phyloP scores from a whole-genome alignment of 2,113 vertebrate species.

The Clarias gariepinus region DNA sequence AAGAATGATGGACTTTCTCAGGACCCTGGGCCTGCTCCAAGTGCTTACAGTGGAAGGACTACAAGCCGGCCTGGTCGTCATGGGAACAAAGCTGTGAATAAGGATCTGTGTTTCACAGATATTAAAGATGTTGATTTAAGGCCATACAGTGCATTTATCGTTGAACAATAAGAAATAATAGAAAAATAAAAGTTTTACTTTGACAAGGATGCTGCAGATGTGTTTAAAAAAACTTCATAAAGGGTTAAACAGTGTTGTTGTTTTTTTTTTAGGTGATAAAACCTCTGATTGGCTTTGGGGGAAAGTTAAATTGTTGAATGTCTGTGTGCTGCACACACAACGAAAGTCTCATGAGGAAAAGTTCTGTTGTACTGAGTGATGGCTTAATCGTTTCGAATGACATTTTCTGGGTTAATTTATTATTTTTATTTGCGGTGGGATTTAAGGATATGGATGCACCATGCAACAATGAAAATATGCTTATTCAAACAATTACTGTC shows the following conservation, averaged over 20 bases:
- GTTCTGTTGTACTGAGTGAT: not conserved
- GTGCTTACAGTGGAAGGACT: conserved; percentile 81
- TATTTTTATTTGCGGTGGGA: not conserved
- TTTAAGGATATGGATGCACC: not conserved
- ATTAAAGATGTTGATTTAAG: conserved; percentile 18
- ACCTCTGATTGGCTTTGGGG: not conserved
- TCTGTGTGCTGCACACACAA: not conserved
- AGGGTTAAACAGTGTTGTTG: not conserved
- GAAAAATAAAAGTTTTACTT: not conserved
- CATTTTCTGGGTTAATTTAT: not conserved
- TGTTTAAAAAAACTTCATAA: not conserved
- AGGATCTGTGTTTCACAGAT: not conserved
- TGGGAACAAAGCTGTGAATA: conserved; percentile 86
- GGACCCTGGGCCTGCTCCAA: conserved; percentile 86
- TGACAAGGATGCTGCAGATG: not conserved
- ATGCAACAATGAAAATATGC: not conserved
- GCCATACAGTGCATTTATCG: not conserved
- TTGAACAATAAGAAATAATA: not conserved
- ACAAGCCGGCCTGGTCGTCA: conserved; percentile 82
- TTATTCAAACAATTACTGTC: not conserved
- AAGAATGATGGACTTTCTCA: conserved; percentile 89
- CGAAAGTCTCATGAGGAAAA: not conserved
- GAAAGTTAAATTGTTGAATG: not conserved
- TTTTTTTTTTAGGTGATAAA: not conserved
- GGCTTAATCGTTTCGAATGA: not conserved